phyloP scores from a whole-genome alignment of 1,140 invertebrate species.

The Pseudoatta argentina region DNA sequence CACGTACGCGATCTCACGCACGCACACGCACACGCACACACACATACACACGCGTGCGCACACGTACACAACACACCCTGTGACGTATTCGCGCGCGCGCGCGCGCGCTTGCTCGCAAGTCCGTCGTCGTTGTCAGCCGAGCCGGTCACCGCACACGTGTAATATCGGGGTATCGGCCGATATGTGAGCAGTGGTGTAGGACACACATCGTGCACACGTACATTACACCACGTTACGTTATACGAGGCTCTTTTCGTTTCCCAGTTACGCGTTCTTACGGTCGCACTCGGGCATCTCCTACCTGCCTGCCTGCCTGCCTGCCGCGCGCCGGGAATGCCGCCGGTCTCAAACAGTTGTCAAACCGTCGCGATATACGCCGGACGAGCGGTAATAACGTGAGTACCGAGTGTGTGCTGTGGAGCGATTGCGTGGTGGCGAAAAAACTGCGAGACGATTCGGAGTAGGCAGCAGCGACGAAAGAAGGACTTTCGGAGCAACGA shows the following conservation, averaged over 20 bases:
- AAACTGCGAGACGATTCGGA: background rate
- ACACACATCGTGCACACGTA: slow-evolving; percentile 12
- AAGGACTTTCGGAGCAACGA: slow-evolving; percentile 17
- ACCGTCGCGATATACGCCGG: slow-evolving; percentile 24
- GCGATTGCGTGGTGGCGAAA: slow-evolving; percentile 9
- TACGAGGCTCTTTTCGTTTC: background rate
- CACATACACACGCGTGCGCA: too few relatives aligned
- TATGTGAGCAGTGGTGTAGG: slow-evolving; percentile 4
- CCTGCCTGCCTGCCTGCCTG: too few relatives aligned
- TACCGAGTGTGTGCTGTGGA: slow-evolving; percentile 42
- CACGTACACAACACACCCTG: background rate
- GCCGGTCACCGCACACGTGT: slow-evolving; percentile 40
- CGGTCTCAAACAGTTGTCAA: slow-evolving; percentile 17
- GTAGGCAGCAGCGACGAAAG: background rate
- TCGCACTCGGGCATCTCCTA: background rate
- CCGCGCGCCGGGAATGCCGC: background rate
- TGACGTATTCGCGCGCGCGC: slow-evolving; percentile 31
- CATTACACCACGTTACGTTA: background rate
- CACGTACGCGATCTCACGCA: slow-evolving; percentile 9
- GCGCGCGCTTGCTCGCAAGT: slow-evolving; percentile 7
- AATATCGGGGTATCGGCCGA: background rate
- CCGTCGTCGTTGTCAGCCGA: background rate
- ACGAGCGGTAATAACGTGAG: background rate
- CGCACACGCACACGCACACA: background rate
- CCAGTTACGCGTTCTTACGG: background rate